These are phyloP conservation scores for Mesorhabditis sp. DNA, from an alignment of 2,888 invertebrate species.

Conservation along the genomic window DNA sequence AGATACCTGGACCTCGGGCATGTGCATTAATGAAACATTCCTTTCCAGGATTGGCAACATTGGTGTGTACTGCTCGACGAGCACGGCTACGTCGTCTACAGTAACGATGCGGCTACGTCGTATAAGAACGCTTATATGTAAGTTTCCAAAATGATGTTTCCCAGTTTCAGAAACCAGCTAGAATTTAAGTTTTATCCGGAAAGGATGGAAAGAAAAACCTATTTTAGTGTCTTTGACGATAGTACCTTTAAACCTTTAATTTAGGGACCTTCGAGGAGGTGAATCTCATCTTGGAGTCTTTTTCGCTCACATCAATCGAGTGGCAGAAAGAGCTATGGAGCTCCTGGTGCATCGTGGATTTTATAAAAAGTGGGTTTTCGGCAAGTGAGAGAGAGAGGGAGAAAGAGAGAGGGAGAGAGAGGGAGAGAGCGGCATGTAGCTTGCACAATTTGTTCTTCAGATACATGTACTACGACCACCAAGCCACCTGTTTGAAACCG, in stretches of 20 bases:
- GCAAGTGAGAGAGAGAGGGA: no score
- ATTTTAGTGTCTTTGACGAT: no score
- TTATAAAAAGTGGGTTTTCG: constrained; percentile 38
- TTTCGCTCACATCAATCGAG: constrained; percentile 51
- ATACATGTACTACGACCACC: constrained; percentile 45
- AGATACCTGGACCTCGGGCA: no score
- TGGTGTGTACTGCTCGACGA: constrained; percentile 56
- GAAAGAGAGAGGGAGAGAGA: no score
- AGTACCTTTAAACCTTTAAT: not conserved
- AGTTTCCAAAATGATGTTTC: not conserved
- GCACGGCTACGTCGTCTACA: constrained; percentile 54
- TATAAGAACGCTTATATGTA: constrained; percentile 28
- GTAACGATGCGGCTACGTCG: constrained; percentile 38
- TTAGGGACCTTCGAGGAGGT: constrained; percentile 18
- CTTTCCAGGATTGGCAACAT: constrained; percentile 21
- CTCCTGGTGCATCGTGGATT: constrained; percentile 46
- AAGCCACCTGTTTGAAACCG: constrained; percentile 44
- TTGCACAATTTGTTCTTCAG: no score
- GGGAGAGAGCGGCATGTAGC: no score
- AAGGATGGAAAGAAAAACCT: no score
- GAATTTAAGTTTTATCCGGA: not conserved
- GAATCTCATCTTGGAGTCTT: constrained; percentile 41
- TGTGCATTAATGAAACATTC: not conserved
- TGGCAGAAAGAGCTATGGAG: constrained; percentile 54
- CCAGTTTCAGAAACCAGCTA: not conserved